These are phyloP conservation scores for Drosophila colorata DNA, from an alignment of 2,888 invertebrate species.

Conservation along the genomic window DNA sequence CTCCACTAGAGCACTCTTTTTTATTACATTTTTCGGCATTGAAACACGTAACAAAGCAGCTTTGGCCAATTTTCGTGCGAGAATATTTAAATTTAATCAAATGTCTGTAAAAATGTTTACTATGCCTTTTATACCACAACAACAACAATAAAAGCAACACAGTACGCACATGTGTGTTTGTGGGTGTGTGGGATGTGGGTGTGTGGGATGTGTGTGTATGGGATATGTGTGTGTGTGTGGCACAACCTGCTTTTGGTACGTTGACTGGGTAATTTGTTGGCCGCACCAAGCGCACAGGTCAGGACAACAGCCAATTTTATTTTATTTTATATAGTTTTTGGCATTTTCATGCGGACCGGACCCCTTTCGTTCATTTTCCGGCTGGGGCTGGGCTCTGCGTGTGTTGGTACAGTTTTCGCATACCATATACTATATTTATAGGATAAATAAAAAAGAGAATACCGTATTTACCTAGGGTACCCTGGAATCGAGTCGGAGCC, in stretches of 20 bases:
- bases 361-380: conserved; percentile 22
- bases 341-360: conserved; percentile 57
- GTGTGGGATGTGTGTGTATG: conserved; percentile 34
- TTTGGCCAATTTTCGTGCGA: conserved; percentile 70
- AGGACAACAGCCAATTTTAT: conserved; percentile 68
- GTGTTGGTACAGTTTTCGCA: conserved; percentile 71
- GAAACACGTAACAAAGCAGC: conserved; percentile 36
- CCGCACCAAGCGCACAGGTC: conserved; percentile 49
- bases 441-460: conserved; percentile 21
- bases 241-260: conserved; percentile 72
- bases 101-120: conserved; percentile 77
- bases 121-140: conserved; percentile 57
- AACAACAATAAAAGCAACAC: conserved; percentile 17
- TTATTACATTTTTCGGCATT: conserved; percentile 9
- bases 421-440: conserved; percentile 38
- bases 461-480: conserved; percentile 64
- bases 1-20: neutral
- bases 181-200: conserved; percentile 23
- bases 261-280: conserved; percentile 76
- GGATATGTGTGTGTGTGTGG: conserved; percentile 36
- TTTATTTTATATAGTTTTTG: conserved; percentile 78
- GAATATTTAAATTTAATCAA: conserved; percentile 80
- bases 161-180: conserved; percentile 38
- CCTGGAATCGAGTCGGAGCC: conserved; percentile 36
- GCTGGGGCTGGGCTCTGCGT: conserved; percentile 57